Percentiles rank a stretch among this genome's conserved stretches.
Conservation (phyloP, 2,888 invertebrate species). For the Mimumesa dahlbomi region DNA sequence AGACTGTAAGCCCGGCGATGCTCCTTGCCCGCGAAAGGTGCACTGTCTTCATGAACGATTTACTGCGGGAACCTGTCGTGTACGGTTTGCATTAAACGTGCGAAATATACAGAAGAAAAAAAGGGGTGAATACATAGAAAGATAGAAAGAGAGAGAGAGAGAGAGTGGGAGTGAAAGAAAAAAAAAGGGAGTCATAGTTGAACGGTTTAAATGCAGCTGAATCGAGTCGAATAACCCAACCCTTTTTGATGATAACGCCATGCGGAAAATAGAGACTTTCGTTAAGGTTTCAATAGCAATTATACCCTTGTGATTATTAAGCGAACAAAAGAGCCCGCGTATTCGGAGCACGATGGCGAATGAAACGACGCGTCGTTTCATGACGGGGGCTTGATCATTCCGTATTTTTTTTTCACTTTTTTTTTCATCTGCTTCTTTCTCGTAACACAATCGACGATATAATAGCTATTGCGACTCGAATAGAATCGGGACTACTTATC, state of each 20-base stretch:
- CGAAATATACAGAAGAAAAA: slow-evolving; percentile 29
- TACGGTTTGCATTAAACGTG: slow-evolving; percentile 29
- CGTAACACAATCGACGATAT: slow-evolving; percentile 5
- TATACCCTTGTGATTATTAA: slow-evolving; percentile 38
- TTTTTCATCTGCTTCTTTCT: too few relatives aligned
- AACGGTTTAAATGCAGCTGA: slow-evolving; percentile 33
- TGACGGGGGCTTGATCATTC: too few relatives aligned
- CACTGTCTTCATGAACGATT: slow-evolving; percentile 57
- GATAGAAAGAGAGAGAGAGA: too few relatives aligned
- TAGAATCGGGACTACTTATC: too few relatives aligned
- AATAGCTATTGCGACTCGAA: too few relatives aligned
- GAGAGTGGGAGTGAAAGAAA: too few relatives aligned
- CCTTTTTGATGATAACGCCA: slow-evolving; percentile 22
- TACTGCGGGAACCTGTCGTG: slow-evolving; percentile 38
- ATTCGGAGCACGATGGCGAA: slow-evolving; percentile 15
- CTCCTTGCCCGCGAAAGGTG: slow-evolving; percentile 17
- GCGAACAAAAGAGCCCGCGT: slow-evolving; percentile 5
- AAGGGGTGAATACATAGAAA: slow-evolving; percentile 33
- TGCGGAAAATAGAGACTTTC: slow-evolving; percentile 22
- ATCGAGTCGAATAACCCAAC: slow-evolving; percentile 26
- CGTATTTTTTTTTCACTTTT: too few relatives aligned
- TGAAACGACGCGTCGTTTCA: slow-evolving; percentile 2
- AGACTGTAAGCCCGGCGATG: slow-evolving; percentile 44
- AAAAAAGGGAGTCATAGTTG: not conserved
- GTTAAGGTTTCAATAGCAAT: slow-evolving; percentile 42